Evolutionary conservation across 1,140 invertebrate species (phyloP).

Genomic region (Bombus huntii): DNA sequence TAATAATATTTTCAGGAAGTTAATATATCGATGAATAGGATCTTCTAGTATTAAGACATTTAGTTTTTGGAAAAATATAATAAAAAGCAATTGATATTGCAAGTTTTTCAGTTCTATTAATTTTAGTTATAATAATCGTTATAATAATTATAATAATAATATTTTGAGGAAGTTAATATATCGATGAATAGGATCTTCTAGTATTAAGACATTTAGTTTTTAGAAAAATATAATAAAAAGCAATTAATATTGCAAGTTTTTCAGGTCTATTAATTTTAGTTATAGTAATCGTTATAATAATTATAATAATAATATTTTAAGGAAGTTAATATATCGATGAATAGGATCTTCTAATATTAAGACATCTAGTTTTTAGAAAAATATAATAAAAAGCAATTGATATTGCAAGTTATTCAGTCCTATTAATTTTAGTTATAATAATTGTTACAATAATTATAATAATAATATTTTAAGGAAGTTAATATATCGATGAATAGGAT

Average conservation of each 20-base stretch:
- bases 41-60: background rate
- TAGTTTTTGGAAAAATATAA: background rate
- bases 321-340: background rate
- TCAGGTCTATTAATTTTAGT: no score
- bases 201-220: no score
- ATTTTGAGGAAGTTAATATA: no score
- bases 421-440: background rate
- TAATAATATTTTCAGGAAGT: background rate
- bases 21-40: background rate
- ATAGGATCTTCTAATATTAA: background rate
- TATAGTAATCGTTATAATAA: no score
- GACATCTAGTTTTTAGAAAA: fast-evolving
- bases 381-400: background rate
- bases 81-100: background rate
- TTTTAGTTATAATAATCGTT: background rate
- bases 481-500: background rate
- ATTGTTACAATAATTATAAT: background rate
- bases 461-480: background rate
- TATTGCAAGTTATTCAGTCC: background rate
- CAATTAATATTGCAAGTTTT: no score
- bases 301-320: background rate
- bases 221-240: no score
- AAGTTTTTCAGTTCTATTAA: background rate
- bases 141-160: background rate
- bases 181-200: no score